Evolutionary conservation across 2,888 invertebrate species (phyloP).

Genomic region (Heteromyza rotundicornis): DNA sequence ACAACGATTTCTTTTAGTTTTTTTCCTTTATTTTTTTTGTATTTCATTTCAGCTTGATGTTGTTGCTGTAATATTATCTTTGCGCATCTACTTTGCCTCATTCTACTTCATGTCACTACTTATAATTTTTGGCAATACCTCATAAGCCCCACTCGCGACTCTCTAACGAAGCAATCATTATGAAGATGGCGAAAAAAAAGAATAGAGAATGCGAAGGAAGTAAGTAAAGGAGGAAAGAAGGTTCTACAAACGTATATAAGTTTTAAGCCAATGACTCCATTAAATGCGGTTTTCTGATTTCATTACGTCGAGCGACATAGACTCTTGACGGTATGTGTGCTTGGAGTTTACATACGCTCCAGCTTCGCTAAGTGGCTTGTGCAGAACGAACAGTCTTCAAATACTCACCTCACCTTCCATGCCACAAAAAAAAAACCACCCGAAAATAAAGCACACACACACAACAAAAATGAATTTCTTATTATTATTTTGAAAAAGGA

Average conservation of each 20-base stretch:
- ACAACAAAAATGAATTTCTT: not conserved
- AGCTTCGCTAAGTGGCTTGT: not conserved
- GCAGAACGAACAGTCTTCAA: not conserved
- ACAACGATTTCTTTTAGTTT: constrained; percentile 21
- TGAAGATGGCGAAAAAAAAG: too few relatives aligned
- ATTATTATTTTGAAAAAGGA: not conserved
- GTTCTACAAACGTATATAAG: constrained; percentile 18
- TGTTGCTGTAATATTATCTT: constrained; percentile 9
- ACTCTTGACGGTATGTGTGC: not conserved
- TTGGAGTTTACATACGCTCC: not conserved
- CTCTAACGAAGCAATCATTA: constrained; percentile 39
- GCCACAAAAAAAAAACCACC: not conserved
- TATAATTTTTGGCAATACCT: constrained; percentile 30
- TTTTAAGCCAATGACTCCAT: constrained; percentile 50
- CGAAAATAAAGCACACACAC: not conserved
- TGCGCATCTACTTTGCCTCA: not conserved
- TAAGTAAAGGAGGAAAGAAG: constrained; percentile 16
- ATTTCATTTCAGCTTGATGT: constrained; percentile 3
- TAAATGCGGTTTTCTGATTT: constrained; percentile 42
- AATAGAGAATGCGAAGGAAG: too few relatives aligned
- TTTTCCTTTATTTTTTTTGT: not conserved
- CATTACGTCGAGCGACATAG: constrained; percentile 32
- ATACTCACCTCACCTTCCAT: not conserved
- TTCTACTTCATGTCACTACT: constrained; percentile 5
- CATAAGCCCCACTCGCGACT: constrained; percentile 21